These are phyloP conservation scores for Bombus sibiricus DNA, from an alignment of 1,140 invertebrate genomes.

Conservation along the genomic window DNA sequence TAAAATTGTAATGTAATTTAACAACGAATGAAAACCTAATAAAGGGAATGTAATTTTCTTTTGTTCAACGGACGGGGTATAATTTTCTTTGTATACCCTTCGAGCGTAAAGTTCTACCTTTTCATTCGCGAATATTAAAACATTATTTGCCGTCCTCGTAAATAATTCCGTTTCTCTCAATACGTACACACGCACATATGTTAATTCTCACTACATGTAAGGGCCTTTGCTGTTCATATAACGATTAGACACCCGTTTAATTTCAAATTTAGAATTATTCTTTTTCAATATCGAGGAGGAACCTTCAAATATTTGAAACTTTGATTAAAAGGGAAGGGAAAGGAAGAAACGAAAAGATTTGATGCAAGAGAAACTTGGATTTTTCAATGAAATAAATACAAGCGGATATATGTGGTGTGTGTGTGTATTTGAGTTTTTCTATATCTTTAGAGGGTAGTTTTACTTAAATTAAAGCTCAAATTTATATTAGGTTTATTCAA, in stretches of 20 bases:
- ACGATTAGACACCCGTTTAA: not conserved
- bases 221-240: not conserved
- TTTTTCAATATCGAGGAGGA: not conserved
- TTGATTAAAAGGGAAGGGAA: too few species aligned
- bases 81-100: not conserved
- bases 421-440: too few species aligned
- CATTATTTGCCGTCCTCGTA: not conserved
- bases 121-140: not conserved
- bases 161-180: not conserved
- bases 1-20: not conserved
- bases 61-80: not conserved
- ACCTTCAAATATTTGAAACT: not conserved
- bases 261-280: not conserved
- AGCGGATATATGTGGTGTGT: too few species aligned
- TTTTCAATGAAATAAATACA: not conserved
- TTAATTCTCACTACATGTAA: not conserved
- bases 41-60: not conserved
- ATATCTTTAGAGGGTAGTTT: too few species aligned
- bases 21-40: not conserved
- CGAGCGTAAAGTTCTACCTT: not conserved
- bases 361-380: not conserved
- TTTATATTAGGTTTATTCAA: too few species aligned
- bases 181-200: not conserved
- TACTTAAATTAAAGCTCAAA: too few species aligned
- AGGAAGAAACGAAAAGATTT: not conserved